phyloP scores from a whole-genome alignment of 2,113 vertebrate genomes.

The Chaetops frenatus region DNA sequence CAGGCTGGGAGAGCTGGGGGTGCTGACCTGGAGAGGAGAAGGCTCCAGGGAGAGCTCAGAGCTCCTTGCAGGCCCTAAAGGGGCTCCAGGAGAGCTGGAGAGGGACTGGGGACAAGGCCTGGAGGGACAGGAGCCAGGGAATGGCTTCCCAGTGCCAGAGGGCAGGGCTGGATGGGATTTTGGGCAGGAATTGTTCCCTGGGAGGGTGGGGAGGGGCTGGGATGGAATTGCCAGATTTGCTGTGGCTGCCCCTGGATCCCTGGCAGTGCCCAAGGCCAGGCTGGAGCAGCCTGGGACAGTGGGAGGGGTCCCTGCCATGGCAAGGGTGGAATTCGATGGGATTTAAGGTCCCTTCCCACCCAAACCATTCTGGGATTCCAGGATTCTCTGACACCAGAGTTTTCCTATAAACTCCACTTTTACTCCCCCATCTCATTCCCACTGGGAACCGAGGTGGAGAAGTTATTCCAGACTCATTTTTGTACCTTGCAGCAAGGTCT shows the following conservation, averaged over 20 bases:
- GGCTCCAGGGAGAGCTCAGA: not conserved
- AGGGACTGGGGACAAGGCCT: not conserved
- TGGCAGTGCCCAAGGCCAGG: not conserved
- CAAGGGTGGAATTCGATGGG: accelerated
- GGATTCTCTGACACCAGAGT: not conserved
- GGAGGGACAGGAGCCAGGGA: not conserved
- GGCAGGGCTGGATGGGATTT: too few species aligned
- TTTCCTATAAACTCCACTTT: not conserved
- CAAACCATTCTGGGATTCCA: not conserved
- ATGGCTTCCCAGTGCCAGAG: too few species aligned
- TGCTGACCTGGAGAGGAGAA: not conserved
- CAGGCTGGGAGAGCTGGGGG: not conserved
- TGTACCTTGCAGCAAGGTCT: not conserved
- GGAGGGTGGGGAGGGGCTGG: not conserved
- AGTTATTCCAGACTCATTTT: not conserved
- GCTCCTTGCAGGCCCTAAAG: not conserved
- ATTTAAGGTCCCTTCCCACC: accelerated
- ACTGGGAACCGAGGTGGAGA: not conserved
- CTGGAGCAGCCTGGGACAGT: not conserved
- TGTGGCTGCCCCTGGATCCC: not conserved
- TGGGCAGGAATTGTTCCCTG: not conserved
- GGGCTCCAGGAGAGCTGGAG: not conserved
- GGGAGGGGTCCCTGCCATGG: not conserved
- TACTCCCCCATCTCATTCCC: not conserved
- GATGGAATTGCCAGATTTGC: not conserved